phyloP scores from a whole-genome alignment of 2,113 vertebrate genomes.

The Cygnus atratus region DNA sequence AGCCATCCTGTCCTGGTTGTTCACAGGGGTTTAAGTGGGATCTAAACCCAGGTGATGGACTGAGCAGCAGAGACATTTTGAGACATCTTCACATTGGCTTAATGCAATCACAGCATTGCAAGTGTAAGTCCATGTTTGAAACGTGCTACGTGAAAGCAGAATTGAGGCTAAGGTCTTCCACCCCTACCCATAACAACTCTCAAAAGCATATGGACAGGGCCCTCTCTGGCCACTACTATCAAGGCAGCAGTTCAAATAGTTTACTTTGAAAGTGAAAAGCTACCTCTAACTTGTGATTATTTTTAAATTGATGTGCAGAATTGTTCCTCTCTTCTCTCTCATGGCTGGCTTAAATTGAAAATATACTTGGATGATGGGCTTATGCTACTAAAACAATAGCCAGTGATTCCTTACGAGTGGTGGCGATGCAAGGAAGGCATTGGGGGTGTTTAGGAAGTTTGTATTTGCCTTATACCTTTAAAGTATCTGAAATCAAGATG shows the following conservation, averaged over 20 bases:
- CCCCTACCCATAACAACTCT: neutral
- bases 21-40: neutral
- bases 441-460: neutral
- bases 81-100: fast-evolving
- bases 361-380: neutral
- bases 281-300: neutral
- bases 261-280: neutral
- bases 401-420: fast-evolving
- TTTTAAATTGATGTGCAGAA: neutral
- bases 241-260: neutral
- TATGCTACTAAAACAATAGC: neutral
- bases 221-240: neutral
- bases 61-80: neutral
- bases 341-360: neutral
- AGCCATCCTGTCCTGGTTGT: neutral
- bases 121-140: neutral
- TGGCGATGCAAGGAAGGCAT: neutral
- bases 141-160: fast-evolving
- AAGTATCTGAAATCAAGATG: neutral
- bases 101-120: too few relatives aligned
- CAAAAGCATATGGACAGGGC: fast-evolving
- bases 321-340: neutral
- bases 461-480: neutral
- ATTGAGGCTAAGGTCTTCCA: neutral
- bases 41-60: neutral